phyloP scores from a whole-genome alignment of 2,113 vertebrate genomes.

The Sinosuthora webbiana region DNA sequence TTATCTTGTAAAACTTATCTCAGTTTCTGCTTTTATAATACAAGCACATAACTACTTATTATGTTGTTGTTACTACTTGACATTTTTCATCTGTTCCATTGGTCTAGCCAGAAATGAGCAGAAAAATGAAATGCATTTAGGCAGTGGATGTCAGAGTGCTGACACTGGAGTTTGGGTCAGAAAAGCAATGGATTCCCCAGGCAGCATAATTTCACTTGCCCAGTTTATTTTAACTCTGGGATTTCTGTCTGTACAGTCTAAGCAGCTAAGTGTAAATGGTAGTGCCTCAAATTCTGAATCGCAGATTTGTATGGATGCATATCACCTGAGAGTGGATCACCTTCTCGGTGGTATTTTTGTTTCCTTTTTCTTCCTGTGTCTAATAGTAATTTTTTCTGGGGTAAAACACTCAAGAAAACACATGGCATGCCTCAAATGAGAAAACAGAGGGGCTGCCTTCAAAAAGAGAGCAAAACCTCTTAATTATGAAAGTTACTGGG shows the following conservation, averaged over 20 bases:
- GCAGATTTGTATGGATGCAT: not conserved
- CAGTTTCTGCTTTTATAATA: not conserved
- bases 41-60: not conserved
- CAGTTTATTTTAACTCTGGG: not conserved
- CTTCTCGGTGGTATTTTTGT: not conserved
- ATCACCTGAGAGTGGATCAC: not conserved
- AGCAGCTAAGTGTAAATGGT: not conserved
- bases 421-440: not conserved
- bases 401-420: not conserved
- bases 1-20: not conserved
- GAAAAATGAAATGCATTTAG: not conserved
- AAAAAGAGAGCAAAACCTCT: not conserved
- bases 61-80: not conserved
- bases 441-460: not conserved
- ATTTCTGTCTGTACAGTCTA: not conserved
- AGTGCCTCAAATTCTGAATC: not conserved
- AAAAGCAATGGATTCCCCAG: not conserved
- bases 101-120: not conserved
- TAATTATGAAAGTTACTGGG: not conserved
- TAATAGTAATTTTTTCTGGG: not conserved
- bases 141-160: not conserved
- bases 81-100: not conserved
- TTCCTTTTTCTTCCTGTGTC: not conserved
- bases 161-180: not conserved
- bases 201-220: not conserved